Base-by-base conservation (phyloP, 2,113 vertebrate species). In the Sinocyclocheilus rhinocerous region DNA sequence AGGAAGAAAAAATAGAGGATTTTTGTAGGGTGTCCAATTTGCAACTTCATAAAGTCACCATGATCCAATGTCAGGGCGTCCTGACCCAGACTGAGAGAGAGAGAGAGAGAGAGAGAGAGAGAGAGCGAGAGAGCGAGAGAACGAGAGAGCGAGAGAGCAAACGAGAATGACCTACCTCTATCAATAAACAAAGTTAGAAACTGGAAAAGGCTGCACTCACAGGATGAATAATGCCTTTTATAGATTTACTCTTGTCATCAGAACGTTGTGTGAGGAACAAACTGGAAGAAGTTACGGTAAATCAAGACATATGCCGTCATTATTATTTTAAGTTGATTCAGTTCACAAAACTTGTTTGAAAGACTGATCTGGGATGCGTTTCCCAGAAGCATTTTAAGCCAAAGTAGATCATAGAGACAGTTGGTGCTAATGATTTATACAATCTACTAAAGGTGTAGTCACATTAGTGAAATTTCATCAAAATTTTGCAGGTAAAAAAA, bases 61-160 rank as follows among this genome's bases (percentile, higher is more conserved):
- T 77, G 89, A 92, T 24, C 73, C 91, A 92, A 90, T 88, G 94
- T 94, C 93, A 93, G 93, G 91, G 75, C 91, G 86, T 78, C 89
- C 91, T 94, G 93, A 95, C 94, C 94, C 91, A 93, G 92, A 93
- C 52, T 11, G 45, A 24, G 65, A 55, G 50, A 83, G 59, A 20
- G 33, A 39, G 63, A 12, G 72, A 69, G 73, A 3, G 45, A 42
- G 59, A 77, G 57, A 26, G n/a, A 20, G 24, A 16, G 76, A 45
- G 42, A 45, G 42, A 36, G 36, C 5, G 63, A 72, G 48, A 82
- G 57, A 16, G 29, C 45, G 59, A 42, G 59, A 29, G 29, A 11
- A 24, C 20, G 72, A 48, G 45, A 83, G 48, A 33, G 24, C 52
- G 63, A 45, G 42, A 42, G 5, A 6, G 80, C 26, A 70, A 20